These are phyloP conservation scores for Xanthostigma xanthostigma DNA, from an alignment of 2,888 invertebrate species.

Conservation along the genomic window DNA sequence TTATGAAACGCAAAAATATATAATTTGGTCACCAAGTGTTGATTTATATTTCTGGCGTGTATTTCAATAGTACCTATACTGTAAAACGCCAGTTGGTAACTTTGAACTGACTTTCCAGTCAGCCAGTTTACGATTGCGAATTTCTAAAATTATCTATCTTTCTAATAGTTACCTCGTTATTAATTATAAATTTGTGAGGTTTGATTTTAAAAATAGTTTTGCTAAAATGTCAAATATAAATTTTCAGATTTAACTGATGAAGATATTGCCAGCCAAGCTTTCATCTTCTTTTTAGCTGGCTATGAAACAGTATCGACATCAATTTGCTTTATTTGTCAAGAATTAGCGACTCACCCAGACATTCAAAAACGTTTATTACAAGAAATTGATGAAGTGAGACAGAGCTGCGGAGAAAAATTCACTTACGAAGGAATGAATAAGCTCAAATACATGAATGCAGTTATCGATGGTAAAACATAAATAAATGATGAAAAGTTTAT, in stretches of 20 bases:
- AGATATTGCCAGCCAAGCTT: slow-evolving; percentile 39
- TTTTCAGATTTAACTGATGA: slow-evolving; percentile 24
- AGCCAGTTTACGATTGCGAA: no score
- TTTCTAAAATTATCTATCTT: no score
- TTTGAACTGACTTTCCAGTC: no score
- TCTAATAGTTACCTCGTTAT: no score
- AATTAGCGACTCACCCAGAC: slow-evolving; percentile 40
- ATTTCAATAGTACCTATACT: no score
- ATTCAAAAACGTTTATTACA: slow-evolving; percentile 35
- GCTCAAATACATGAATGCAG: slow-evolving; percentile 41
- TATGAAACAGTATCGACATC: slow-evolving; percentile 32
- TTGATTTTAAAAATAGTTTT: no score
- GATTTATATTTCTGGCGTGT: no score
- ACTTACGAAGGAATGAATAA: slow-evolving; percentile 32
- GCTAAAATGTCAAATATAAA: no score
- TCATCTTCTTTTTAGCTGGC: slow-evolving; percentile 36
- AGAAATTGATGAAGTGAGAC: slow-evolving; percentile 35
- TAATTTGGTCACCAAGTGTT: no score
- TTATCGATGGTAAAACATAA: slow-evolving; percentile 29
- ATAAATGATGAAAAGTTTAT: background rate
- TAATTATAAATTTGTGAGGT: no score
- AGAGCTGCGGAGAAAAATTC: slow-evolving; percentile 26
- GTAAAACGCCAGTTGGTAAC: no score
- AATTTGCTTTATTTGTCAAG: slow-evolving; percentile 36
- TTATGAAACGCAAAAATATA: no score